Base-by-base conservation (phyloP, 2,888 invertebrate genomes). In the Formica aserva region DNA sequence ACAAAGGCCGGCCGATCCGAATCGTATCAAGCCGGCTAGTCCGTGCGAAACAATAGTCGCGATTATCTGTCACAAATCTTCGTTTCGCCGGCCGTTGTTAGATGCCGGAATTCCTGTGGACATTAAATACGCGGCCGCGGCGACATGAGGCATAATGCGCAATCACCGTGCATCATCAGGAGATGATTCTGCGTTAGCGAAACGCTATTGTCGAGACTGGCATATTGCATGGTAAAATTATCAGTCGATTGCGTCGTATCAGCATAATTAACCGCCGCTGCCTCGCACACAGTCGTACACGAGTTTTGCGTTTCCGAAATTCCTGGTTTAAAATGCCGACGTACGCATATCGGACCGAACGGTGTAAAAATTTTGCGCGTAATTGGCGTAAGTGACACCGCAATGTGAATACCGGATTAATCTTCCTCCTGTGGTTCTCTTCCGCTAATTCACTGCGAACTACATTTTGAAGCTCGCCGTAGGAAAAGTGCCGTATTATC, bases 31-130 rank as follows among this genome's bases (percentile, higher is more conserved):
- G 29, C 75, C 45, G 60, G 66, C 67, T 45, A 15, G 52, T n/a
- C 81, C 38, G 80, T 84, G 35, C 38, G 85, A 88, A 86, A 89
- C 90, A 91, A 90, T 91, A 81, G 83, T 75, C 85, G 67, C 87
- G 85, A 90, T 91, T 91, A 88, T 87, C 87, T 57, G 80, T 83
- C 71, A 60, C 82, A 81, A 89, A 87, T 85, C 88, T 90, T 89
- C 85, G 83, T 82, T 74, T 85, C 62, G 41, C 65, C 35, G 55
- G 48, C 18, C 57, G 66, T 62, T 52, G 75, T 75, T 81, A 76
- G 81, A 75, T 29, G 55, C n/a, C 11, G 15, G 38, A n/a, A 13
- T n/a, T 62, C 29, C 29, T 26, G 13, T 74, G 62, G 52, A 80
- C 22, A 38, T 83, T 82, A 77, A 52, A 75, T 45, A 63, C 55